Conservation (phyloP, 2,797 vertebrate genomes). For the Morelia viridis region DNA sequence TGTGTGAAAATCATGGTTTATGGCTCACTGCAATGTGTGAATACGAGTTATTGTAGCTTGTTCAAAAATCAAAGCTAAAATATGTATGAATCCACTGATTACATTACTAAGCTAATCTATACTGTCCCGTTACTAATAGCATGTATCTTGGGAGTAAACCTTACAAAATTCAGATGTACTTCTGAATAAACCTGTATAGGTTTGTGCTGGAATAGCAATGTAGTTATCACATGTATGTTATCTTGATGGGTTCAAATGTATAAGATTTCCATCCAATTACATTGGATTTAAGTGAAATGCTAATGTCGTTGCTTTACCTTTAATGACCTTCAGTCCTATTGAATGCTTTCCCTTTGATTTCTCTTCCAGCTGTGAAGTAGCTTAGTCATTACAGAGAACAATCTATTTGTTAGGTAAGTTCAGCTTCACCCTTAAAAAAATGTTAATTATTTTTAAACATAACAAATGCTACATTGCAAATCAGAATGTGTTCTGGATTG, state of each 20-base stretch:
- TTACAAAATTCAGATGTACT: not conserved
- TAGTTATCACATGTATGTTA: not conserved
- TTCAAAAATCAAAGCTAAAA: not conserved
- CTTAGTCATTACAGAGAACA: not conserved
- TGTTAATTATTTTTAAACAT: not conserved
- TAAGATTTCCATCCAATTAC: not conserved
- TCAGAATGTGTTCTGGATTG: not conserved
- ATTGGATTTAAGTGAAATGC: not conserved
- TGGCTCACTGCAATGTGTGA: not conserved
- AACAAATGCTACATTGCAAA: not conserved
- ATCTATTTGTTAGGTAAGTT: not conserved
- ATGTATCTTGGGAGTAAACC: not conserved
- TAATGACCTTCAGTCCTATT: not conserved
- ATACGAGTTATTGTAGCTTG: not conserved
- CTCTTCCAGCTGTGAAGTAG: not conserved
- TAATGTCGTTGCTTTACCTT: not conserved
- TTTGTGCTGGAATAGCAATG: not conserved
- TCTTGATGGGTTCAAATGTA: not conserved
- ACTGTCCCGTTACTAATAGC: not conserved
- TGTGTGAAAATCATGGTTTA: not conserved
- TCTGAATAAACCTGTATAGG: not conserved
- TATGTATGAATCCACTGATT: not conserved
- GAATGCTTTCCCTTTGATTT: not conserved
- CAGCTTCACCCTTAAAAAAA: not conserved
- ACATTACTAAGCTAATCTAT: not conserved